Percentiles rank a stretch among this genome's conserved stretches.
These are phyloP conservation scores for Drosophila percnosoma DNA, from an alignment of 2,888 invertebrate species.

Conservation along the genomic window DNA sequence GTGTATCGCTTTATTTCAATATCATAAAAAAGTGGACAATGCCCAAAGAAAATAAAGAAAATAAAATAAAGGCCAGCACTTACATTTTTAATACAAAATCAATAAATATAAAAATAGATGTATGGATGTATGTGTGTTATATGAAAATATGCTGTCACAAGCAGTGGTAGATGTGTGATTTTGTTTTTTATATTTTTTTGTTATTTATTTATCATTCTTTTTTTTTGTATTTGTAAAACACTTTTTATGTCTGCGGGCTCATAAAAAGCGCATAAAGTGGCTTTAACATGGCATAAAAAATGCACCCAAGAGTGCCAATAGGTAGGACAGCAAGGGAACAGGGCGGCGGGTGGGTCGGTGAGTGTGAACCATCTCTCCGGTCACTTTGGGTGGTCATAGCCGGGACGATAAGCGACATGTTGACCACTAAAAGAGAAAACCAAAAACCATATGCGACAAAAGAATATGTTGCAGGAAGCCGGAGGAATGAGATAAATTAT, in stretches of 20 bases:
- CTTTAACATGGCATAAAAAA: constrained; percentile 78
- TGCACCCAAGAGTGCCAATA: constrained; percentile 76
- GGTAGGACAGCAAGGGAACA: constrained; percentile 2
- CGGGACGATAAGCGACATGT: constrained; percentile 34
- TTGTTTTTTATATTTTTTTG: constrained; percentile 5
- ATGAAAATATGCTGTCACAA: constrained; percentile 55
- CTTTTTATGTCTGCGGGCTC: constrained; percentile 77
- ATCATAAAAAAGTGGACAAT: constrained; percentile 65
- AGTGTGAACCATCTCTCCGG: constrained; percentile 45
- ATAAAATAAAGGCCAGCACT: constrained; percentile 73
- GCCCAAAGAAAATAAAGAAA: constrained; percentile 46
- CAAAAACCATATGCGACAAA: constrained; percentile 43
- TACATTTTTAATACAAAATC: constrained; percentile 81
- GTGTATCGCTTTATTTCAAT: constrained; percentile 71
- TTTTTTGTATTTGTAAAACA: constrained; percentile 42
- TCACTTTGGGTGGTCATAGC: constrained; percentile 49
- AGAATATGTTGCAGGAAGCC: constrained; percentile 14
- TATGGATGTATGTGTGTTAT: constrained; percentile 32
- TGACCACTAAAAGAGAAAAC: constrained; percentile 26
- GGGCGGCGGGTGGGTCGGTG: constrained; percentile 25
- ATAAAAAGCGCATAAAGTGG: constrained; percentile 81
- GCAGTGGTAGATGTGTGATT: constrained; percentile 8
- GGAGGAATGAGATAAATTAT: neutral
- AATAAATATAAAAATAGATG: constrained; percentile 77
- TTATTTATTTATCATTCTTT: constrained; percentile 1